Evolutionary conservation across 2,113 vertebrate species (phyloP).

Genomic region (Cyanistes caeruleus): DNA sequence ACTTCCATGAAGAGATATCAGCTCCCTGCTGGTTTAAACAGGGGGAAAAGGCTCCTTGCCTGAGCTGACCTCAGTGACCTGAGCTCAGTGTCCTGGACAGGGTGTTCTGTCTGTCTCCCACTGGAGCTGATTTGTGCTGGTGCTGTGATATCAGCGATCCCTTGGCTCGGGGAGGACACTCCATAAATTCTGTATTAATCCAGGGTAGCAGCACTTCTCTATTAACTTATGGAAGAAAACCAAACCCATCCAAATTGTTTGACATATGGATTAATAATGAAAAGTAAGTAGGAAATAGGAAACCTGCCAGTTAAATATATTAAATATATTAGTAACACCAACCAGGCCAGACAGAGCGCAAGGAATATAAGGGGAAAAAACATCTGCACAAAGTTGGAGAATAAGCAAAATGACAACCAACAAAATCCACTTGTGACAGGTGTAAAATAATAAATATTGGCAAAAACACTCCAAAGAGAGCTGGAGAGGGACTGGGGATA

Average conservation of each 20-base stretch:
- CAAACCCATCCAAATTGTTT: background rate
- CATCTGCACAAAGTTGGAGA: background rate
- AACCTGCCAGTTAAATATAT: background rate
- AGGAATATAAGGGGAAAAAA: background rate
- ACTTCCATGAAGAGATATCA: background rate
- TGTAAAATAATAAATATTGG: background rate
- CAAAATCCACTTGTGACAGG: background rate
- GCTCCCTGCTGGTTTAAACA: background rate
- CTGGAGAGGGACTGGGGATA: background rate
- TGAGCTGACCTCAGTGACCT: background rate
- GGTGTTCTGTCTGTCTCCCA: background rate
- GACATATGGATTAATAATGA: background rate
- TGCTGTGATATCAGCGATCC: background rate
- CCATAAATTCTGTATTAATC: background rate
- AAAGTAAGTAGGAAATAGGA: background rate
- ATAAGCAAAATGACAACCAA: background rate
- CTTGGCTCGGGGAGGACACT: background rate
- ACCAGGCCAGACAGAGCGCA: background rate
- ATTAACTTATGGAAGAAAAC: background rate
- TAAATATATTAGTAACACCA: background rate
- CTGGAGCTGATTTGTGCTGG: background rate
- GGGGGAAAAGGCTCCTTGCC: background rate
- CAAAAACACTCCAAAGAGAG: background rate
- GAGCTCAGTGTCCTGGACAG: background rate
- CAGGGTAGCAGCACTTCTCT: background rate